phyloP scores from a whole-genome alignment of 2,113 vertebrate species.

The Dasypus novemcinctus region DNA sequence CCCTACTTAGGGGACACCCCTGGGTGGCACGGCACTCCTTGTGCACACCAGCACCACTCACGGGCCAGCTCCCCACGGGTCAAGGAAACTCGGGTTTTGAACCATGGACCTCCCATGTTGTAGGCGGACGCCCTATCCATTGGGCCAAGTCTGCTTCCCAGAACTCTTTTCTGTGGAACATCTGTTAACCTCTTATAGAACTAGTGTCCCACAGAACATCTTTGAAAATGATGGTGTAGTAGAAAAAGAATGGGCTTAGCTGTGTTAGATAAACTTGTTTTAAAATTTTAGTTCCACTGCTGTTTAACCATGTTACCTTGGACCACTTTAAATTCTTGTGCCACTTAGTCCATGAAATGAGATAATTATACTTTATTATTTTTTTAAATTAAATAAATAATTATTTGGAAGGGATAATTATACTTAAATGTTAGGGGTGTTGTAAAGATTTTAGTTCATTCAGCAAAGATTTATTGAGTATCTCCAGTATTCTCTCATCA shows the following conservation, averaged over 20 bases:
- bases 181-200: neutral
- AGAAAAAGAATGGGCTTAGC: neutral
- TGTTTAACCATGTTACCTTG: neutral
- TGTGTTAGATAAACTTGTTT: neutral
- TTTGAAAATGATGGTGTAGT: neutral
- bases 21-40: too few relatives aligned
- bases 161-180: neutral
- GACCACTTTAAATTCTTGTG: neutral
- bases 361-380: neutral
- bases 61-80: too few relatives aligned
- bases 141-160: too few relatives aligned
- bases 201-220: neutral
- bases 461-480: neutral
- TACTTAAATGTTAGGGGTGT: neutral
- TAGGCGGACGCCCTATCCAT: too few relatives aligned
- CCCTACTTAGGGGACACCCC: too few relatives aligned
- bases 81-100: too few relatives aligned
- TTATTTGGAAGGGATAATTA: neutral
- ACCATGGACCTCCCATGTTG: too few relatives aligned
- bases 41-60: too few relatives aligned
- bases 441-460: conserved; percentile 7
- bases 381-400: too few relatives aligned
- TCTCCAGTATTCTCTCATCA: neutral
- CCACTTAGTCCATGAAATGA: neutral
- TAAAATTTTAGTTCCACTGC: neutral